phyloP scores from a whole-genome alignment of 1,140 invertebrate genomes.

The Drosophila obscura region DNA sequence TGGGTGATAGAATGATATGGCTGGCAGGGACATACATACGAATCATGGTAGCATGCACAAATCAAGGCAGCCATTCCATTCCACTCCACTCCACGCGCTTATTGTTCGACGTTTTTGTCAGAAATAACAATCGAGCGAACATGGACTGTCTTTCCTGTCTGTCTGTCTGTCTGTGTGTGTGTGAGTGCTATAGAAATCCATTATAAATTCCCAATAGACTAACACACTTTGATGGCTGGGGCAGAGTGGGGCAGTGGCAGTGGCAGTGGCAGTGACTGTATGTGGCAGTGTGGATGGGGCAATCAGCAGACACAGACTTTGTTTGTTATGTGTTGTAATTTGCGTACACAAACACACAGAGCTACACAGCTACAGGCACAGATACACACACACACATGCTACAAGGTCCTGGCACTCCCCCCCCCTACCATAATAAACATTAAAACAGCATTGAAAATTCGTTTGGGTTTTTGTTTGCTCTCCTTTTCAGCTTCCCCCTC shows the following conservation, averaged over 20 bases:
- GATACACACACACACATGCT: conserved; percentile 2
- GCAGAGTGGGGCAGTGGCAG: neutral
- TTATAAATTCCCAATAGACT: conserved; percentile 72
- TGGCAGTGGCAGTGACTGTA: neutral
- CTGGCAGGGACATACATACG: too few species aligned
- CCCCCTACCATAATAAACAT: conserved; percentile 51
- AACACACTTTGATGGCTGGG: conserved; percentile 6
- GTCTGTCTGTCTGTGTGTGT: conserved; percentile 12
- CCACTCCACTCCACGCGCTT: conserved; percentile 3
- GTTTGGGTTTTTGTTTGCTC: conserved; percentile 51
- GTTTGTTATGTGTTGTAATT: conserved; percentile 78
- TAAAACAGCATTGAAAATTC: conserved; percentile 74
- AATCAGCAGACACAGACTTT: conserved; percentile 65
- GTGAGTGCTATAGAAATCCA: conserved; percentile 46
- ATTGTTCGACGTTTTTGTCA: conserved; percentile 43
- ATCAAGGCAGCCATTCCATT: conserved; percentile 37
- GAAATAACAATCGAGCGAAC: conserved; percentile 48
- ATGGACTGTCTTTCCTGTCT: conserved; percentile 1
- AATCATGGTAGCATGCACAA: neutral
- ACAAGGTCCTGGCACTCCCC: conserved; percentile 30
- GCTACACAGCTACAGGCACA: too few species aligned
- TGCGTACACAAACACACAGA: conserved; percentile 56
- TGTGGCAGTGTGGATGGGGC: conserved; percentile 25
- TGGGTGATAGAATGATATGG: too few species aligned
- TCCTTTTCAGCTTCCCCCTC: neutral